Percentiles rank a stretch among this genome's conserved stretches.
Evolutionary conservation across 2,888 invertebrate genomes (phyloP).

Genomic region (Ornithoptera alexandrae): DNA sequence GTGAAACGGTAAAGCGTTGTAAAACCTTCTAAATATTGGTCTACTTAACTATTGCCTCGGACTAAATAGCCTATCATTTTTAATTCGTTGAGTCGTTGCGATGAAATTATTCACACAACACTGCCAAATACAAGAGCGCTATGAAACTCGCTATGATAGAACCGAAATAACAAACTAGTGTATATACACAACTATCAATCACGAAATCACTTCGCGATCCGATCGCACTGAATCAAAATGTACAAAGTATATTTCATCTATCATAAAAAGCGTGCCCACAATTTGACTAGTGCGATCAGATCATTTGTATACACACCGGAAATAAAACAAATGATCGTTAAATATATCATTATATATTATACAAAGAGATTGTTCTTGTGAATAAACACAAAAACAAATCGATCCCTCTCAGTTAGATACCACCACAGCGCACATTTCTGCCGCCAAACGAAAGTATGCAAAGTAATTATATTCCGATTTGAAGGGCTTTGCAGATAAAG

Average conservation of each 20-base stretch:
- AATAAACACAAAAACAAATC: not conserved
- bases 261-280: constrained; percentile 6
- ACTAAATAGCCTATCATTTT: constrained; percentile 47
- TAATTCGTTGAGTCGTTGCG: constrained; percentile 61
- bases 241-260: not conserved
- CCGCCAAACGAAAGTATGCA: too few species aligned
- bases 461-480: too few species aligned
- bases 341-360: constrained; percentile 9
- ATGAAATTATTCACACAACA: constrained; percentile 42
- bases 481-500: too few species aligned
- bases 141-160: constrained; percentile 31
- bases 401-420: too few species aligned
- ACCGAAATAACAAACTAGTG: constrained; percentile 41
- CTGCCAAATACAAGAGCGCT: constrained; percentile 27
- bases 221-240: constrained; percentile 10
- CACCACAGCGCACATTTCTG: too few species aligned
- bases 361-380: constrained; percentile 9
- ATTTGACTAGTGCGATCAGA: constrained; percentile 18
- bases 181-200: constrained; percentile 27
- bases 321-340: constrained; percentile 19
- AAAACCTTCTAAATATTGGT: constrained; percentile 79
- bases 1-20: constrained; percentile 71
- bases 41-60: constrained; percentile 75
- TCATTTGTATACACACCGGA: constrained; percentile 8
- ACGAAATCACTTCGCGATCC: constrained; percentile 3